Percentiles rank a stretch among this genome's conserved stretches.
Conservation (phyloP, 2,797 vertebrate genomes). For the Melanotaenia trifasciata region DNA sequence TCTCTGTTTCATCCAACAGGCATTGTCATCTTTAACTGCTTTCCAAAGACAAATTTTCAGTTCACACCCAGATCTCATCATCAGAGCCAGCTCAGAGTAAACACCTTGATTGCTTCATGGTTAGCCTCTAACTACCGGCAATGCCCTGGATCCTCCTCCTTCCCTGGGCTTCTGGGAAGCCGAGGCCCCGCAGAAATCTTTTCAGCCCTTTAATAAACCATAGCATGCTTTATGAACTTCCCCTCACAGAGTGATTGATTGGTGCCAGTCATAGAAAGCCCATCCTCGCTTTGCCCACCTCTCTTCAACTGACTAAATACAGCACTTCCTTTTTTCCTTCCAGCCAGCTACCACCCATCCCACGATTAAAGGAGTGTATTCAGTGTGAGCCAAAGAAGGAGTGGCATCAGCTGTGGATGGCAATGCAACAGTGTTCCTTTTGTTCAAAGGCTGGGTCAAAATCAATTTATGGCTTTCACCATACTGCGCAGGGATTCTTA, state of each 20-base stretch:
- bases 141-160: slow-evolving; percentile 53
- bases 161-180: slow-evolving; percentile 64
- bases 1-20: slow-evolving; percentile 13
- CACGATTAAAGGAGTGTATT: slow-evolving; percentile 93
- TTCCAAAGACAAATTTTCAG: slow-evolving; percentile 36
- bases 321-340: slow-evolving; percentile 78
- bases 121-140: slow-evolving; percentile 64
- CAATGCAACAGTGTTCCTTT: slow-evolving; percentile 93
- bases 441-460: slow-evolving; percentile 88
- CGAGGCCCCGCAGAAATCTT: slow-evolving; percentile 72
- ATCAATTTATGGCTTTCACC: slow-evolving; percentile 80
- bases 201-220: slow-evolving; percentile 80
- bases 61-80: slow-evolving; percentile 67
- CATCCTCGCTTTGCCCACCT: slow-evolving; percentile 88
- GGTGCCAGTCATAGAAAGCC: slow-evolving; percentile 92
- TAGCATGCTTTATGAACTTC: slow-evolving; percentile 81
- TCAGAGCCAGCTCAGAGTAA: slow-evolving; percentile 65
- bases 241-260: slow-evolving; percentile 92
- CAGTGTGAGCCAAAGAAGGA: slow-evolving; percentile 92
- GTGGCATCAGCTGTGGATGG: slow-evolving; percentile 89
- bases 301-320: slow-evolving; percentile 88
- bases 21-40: slow-evolving; percentile 22
- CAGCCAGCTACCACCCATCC: slow-evolving; percentile 88
- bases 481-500: slow-evolving; percentile 64
- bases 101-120: slow-evolving; percentile 77